phyloP scores from a whole-genome alignment of 2,888 invertebrate species.

The Scaptodrosophila latifasciaeformis region DNA sequence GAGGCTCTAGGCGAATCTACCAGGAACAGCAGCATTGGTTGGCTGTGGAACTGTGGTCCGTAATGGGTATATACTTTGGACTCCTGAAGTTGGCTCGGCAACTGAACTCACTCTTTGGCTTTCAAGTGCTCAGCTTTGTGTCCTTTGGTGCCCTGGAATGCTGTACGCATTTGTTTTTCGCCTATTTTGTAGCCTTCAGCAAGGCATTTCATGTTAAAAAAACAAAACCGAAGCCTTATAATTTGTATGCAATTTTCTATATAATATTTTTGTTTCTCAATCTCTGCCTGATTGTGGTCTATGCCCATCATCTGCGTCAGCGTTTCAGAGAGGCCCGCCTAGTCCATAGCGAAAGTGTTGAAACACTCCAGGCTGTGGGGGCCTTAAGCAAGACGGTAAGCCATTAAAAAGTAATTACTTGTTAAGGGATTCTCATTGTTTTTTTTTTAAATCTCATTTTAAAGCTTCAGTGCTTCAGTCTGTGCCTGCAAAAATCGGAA shows the following conservation, averaged over 20 bases:
- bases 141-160: constrained; percentile 48
- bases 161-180: constrained; percentile 55
- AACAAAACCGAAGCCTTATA: neutral
- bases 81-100: constrained; percentile 37
- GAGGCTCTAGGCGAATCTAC: constrained; percentile 26
- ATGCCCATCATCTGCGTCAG: constrained; percentile 23
- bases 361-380: constrained; percentile 17
- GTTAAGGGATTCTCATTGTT: neutral
- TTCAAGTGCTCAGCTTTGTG: constrained; percentile 55
- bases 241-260: constrained; percentile 10
- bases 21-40: constrained; percentile 42
- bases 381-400: constrained; percentile 22
- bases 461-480: constrained; percentile 40
- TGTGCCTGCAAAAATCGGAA: constrained; percentile 31
- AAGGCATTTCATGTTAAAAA: constrained; percentile 16
- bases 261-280: constrained; percentile 23
- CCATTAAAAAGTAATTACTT: too few species aligned
- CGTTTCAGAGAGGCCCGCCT: constrained; percentile 15
- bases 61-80: constrained; percentile 41
- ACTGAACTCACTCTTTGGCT: constrained; percentile 40
- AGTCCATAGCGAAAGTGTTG: constrained; percentile 8
- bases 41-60: constrained; percentile 41
- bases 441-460: neutral
- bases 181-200: constrained; percentile 53
- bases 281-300: constrained; percentile 29